Evolutionary conservation across 2,888 invertebrate species (phyloP), one percentile per base, ranked within the genome.

Genomic region (Mesorhabditis sp.): DNA sequence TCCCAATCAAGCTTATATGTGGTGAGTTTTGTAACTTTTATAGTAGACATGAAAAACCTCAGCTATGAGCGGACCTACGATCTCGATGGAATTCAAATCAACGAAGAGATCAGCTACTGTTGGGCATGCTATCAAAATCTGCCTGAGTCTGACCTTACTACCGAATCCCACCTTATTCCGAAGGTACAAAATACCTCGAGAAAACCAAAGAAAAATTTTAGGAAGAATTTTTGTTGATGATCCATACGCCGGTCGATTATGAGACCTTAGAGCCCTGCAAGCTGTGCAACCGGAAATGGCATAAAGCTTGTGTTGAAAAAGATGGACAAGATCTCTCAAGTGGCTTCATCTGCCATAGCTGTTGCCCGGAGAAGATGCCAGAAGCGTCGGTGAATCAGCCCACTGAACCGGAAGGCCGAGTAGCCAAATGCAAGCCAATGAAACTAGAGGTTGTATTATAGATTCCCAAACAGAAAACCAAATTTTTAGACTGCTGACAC

Each of bases 81-180:
- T 5, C 72, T 80, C 45, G 85, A 75, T 72, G 82, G 81, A 43
- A 82, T 83, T 5, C 75, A 76, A 1, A 91, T 91, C 88, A 92
- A 91, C 90, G 91, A 92, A 90, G 94, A 95, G 91, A 97, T 97
- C 90, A 95, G 95, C 85, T 98, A 95, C 90, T 98, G 98, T 91
- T 92, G 94, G 90, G 97, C 97, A 90, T 99, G 98, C 90, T 99
- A 97, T 91, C 94, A 86, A 45, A 96, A 97, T 88, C 94, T 98
- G 88, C 94, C 93, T 87, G 72, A 73, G 4, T 76, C 76, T 28
- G 28, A 28, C 28, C 28, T 28, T 28, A 28, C 28, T 28, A 28
- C 28, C 28, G 28, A 28, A 28, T 28, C 28, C 28, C 28, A 28
- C 28, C 28, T 28, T 28, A 28, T 28, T 28, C 28, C 28, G 28